These are phyloP conservation scores for Rhingia rostrata DNA, from an alignment of 2,888 invertebrate genomes.

Conservation along the genomic window DNA sequence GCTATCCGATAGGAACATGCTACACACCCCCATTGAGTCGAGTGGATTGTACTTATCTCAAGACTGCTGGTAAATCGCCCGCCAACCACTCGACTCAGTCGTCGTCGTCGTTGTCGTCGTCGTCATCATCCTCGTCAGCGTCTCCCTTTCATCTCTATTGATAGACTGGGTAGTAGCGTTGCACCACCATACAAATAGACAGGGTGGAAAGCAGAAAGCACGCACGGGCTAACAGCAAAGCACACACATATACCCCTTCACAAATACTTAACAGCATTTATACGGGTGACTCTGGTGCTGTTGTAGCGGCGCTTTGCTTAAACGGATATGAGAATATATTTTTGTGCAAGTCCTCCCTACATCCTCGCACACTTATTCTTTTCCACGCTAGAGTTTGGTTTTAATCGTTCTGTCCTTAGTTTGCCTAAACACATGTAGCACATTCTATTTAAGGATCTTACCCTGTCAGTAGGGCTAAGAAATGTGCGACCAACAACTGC, in stretches of 20 bases:
- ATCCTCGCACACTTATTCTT: neutral
- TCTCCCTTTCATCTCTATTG: conserved; percentile 18
- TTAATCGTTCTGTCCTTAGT: conserved; percentile 33
- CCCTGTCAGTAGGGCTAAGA: too few relatives aligned
- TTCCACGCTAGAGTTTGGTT: neutral
- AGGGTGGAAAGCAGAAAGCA: conserved; percentile 47
- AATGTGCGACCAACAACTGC: too few relatives aligned
- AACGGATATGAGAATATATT: conserved; percentile 42
- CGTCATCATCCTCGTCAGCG: conserved; percentile 12
- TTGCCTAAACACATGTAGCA: conserved; percentile 1
- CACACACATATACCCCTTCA: conserved; percentile 5
- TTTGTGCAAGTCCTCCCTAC: conserved; percentile 24
- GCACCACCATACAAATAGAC: neutral
- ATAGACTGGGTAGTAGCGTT: conserved; percentile 6
- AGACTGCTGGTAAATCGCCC: conserved; percentile 72
- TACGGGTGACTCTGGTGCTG: conserved; percentile 29
- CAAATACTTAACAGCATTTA: conserved; percentile 29
- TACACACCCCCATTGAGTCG: conserved; percentile 75
- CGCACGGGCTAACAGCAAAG: conserved; percentile 44
- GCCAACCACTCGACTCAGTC: conserved; percentile 55
- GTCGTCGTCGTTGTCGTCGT: conserved; percentile 44
- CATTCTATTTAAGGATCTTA: neutral
- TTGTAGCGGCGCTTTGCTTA: conserved; percentile 49
- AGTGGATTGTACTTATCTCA: conserved; percentile 78
- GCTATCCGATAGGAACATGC: conserved; percentile 65